These are phyloP conservation scores for Drosophila arawakana DNA, from an alignment of 1,140 invertebrate species.

Conservation along the genomic window DNA sequence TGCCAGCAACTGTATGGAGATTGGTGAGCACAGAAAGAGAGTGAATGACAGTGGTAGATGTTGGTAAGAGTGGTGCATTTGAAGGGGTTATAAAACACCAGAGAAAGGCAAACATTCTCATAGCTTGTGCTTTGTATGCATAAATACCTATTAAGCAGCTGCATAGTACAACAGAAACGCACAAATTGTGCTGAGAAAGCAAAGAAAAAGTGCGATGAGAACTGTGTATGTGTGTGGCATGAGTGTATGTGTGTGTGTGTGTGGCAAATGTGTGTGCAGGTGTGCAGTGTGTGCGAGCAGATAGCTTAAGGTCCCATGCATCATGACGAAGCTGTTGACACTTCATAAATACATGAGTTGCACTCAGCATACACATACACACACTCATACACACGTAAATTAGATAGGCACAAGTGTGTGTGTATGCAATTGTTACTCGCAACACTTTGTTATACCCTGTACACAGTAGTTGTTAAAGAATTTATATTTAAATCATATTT, in stretches of 20 bases:
- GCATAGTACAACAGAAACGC: constrained; percentile 15
- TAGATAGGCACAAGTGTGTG: constrained; percentile 32
- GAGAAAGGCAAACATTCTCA: neutral
- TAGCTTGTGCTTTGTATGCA: constrained; percentile 16
- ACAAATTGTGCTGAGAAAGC: constrained; percentile 22
- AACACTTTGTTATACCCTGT: constrained; percentile 51
- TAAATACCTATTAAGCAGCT: constrained; percentile 38
- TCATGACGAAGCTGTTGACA: constrained; percentile 79
- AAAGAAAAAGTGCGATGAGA: constrained; percentile 42
- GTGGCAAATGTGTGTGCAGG: constrained; percentile 1
- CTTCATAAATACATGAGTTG: constrained; percentile 82
- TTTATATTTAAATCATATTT: neutral
- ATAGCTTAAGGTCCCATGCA: constrained; percentile 69
- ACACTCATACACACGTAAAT: constrained; percentile 17
- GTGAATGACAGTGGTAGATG: too few relatives aligned
- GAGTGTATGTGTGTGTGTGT: constrained; percentile 9
- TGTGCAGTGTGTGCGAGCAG: constrained; percentile 33
- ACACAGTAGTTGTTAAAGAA: neutral
- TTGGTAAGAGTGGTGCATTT: neutral
- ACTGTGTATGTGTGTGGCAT: constrained; percentile 11
- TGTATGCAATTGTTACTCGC: constrained; percentile 63
- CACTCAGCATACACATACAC: constrained; percentile 44
- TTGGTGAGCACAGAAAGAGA: neutral
- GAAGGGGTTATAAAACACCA: neutral
- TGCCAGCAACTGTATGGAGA: constrained; percentile 6